These are phyloP conservation scores for Aporrectodea caliginosa DNA, from an alignment of 1,140 invertebrate species.

Conservation along the genomic window DNA sequence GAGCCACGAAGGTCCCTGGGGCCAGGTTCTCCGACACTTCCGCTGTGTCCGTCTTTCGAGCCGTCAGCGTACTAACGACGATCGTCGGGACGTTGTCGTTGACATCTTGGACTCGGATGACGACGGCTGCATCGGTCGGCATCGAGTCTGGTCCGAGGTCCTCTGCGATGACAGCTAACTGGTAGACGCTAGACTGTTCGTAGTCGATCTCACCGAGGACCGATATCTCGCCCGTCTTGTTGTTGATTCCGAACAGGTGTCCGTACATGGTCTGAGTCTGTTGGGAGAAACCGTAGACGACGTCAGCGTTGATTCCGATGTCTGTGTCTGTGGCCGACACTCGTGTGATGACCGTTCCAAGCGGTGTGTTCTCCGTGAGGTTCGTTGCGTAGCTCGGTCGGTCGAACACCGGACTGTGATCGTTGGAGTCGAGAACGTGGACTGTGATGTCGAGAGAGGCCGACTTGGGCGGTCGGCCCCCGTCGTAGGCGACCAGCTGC, in stretches of 20 bases:
- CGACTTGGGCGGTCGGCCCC: slow-evolving; percentile 20
- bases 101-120: slow-evolving; percentile 59
- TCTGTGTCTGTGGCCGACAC: slow-evolving; percentile 63
- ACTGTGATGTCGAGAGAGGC: slow-evolving; percentile 18
- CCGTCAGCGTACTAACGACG: slow-evolving; percentile 19
- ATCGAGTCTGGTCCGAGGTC: slow-evolving; percentile 26
- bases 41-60: background rate
- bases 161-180: slow-evolving; percentile 25
- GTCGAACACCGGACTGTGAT: slow-evolving; percentile 54
- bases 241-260: slow-evolving; percentile 24
- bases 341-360: slow-evolving; percentile 75
- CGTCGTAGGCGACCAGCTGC: slow-evolving; percentile 29
- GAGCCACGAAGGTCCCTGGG: slow-evolving; percentile 30
- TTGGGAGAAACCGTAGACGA: slow-evolving; percentile 71
- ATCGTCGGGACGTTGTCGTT: slow-evolving; percentile 53
- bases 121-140: slow-evolving; percentile 20
- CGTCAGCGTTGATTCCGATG: slow-evolving; percentile 45
- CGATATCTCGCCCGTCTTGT: slow-evolving; percentile 23
- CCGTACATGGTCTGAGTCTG: slow-evolving; percentile 18
- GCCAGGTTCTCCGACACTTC: slow-evolving; percentile 25
- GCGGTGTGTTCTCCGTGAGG: slow-evolving; percentile 81
- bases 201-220: slow-evolving; percentile 19
- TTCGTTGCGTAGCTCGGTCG: slow-evolving; percentile 57
- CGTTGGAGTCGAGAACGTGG: slow-evolving; percentile 43
- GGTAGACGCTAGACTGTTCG: slow-evolving; percentile 17